phyloP scores from a whole-genome alignment of 2,113 vertebrate species.

The Penelope pileata region DNA sequence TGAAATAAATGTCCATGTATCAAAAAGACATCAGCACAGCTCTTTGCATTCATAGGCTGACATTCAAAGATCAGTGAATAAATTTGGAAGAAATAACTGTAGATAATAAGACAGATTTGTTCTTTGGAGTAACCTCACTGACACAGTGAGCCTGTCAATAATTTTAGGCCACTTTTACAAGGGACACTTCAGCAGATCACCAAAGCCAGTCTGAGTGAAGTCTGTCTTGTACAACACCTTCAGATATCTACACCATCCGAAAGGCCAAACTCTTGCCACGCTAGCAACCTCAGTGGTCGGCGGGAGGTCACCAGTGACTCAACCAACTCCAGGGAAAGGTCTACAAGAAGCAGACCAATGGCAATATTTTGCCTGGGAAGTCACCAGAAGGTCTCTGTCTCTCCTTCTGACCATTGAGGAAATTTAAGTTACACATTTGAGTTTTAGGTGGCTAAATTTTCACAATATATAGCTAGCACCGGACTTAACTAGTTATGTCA shows the following conservation, averaged over 20 bases:
- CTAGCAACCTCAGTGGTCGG: not conserved
- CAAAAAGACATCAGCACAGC: not conserved
- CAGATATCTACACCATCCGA: not conserved
- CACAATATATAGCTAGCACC: not conserved
- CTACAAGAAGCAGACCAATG: not conserved
- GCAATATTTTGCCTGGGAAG: not conserved
- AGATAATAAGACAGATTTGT: not conserved
- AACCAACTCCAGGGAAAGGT: not conserved
- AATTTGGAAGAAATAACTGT: not conserved
- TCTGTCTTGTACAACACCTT: not conserved
- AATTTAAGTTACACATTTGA: not conserved
- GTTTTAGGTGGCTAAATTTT: not conserved
- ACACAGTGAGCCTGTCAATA: not conserved
- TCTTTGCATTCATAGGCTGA: not conserved
- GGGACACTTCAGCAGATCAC: not conserved
- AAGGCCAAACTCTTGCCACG: not conserved
- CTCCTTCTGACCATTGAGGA: not conserved
- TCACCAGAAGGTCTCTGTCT: not conserved
- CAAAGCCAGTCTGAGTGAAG: not conserved
- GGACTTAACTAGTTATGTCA: not conserved
- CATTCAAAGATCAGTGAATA: not conserved
- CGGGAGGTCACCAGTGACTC: not conserved
- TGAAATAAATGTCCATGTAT: not conserved
- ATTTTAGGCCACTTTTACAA: not conserved
- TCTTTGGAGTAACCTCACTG: not conserved